Conservation (phyloP, 2,888 invertebrate genomes). For the Latrodectus elegans region DNA sequence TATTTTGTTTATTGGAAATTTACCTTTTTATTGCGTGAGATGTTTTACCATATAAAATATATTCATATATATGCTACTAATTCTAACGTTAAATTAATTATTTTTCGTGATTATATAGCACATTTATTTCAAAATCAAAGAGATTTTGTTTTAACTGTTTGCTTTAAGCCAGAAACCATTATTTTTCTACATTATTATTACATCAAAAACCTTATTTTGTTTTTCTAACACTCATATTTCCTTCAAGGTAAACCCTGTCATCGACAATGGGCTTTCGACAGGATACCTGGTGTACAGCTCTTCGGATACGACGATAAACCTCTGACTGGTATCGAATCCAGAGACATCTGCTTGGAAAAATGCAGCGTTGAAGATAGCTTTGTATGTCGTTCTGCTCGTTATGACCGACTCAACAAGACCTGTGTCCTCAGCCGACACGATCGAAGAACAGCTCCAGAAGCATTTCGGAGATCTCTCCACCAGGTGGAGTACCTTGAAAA, state of each 20-base stretch:
- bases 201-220: too few species aligned
- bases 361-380: slow-evolving; percentile 66
- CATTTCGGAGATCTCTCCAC: slow-evolving; percentile 49
- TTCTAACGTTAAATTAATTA: too few species aligned
- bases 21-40: too few species aligned
- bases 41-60: too few species aligned
- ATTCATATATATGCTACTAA: too few species aligned
- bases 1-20: too few species aligned
- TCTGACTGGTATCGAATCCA: slow-evolving; percentile 40
- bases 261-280: slow-evolving; percentile 68
- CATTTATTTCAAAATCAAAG: too few species aligned
- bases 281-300: slow-evolving; percentile 64
- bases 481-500: slow-evolving; percentile 67
- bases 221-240: not conserved
- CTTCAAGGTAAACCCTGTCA: slow-evolving; percentile 54
- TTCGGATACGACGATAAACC: slow-evolving; percentile 69
- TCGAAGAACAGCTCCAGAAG: slow-evolving; percentile 68
- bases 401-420: slow-evolving; percentile 56
- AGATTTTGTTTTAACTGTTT: too few species aligned
- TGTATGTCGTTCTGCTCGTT: slow-evolving; percentile 67
- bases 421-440: slow-evolving; percentile 68
- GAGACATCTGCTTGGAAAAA: slow-evolving; percentile 59
- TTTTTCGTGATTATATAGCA: too few species aligned
- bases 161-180: too few species aligned
- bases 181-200: too few species aligned